Base-by-base conservation (phyloP, 2,888 invertebrate genomes). In the Himalopsyche japonica region DNA sequence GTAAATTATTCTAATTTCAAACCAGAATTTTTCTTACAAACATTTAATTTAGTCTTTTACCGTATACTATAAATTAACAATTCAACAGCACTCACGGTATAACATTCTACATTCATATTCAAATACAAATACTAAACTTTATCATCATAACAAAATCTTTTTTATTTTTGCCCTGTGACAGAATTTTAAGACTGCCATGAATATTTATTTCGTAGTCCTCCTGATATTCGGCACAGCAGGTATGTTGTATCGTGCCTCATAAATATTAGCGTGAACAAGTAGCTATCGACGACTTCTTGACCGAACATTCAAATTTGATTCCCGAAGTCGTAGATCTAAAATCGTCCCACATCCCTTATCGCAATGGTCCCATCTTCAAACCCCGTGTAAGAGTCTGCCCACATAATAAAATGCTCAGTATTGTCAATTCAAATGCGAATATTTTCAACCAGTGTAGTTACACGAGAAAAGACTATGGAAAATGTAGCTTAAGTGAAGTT, bases 351-450 rank as follows among this genome's bases (percentile, higher is more conserved):
- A 79, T 8, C 27, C 32, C 79, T 82, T 79, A 82, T 82, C 82
- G 24, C 3, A 5, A 27, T 18, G 30, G 47, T 27, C 79, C 79
- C 43, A 82, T 79, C 82, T 82, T 49, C 15, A 48, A 81, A 77
- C n/a, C 37, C 64, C 30, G 43, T 81, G 81, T 77, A 77, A 48
- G 48, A 15, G 27, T 37, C 76, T n/a, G n/a, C 81, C 81, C 81
- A 81, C 81, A 27, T 10, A 18, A 32, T 77, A 15, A 24, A 24
- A 7, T 20, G 37, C 47, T 48, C 48, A 57, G 79, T 78, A 82
- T 70, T 70, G 70, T 82, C 79, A 70, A 82, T 82, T 82, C 48
- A 82, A 82, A 82, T 70, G 79, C 82, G 64, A 82, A 79, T 70
- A 70, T 70, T 30, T 70, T 30, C 12, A 70, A 10, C 12, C 70